Percentiles rank a stretch among this genome's conserved stretches.
These are phyloP conservation scores for Chaetorhynchus papuensis DNA, from an alignment of 2,113 vertebrate genomes.

Conservation along the genomic window DNA sequence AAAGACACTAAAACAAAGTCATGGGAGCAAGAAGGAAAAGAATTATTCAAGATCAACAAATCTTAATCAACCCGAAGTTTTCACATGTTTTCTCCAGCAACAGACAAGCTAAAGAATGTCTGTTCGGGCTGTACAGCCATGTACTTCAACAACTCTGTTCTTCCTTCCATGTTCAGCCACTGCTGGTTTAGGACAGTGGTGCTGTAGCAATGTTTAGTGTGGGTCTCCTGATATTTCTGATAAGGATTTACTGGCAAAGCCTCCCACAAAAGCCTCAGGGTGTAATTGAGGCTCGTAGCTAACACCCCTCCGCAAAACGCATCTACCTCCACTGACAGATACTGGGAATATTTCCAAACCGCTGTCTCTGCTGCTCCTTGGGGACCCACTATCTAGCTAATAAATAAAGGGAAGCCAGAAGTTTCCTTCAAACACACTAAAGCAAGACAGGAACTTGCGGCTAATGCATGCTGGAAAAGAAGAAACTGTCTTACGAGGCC, in stretches of 20 bases:
- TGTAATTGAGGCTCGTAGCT: rapidly evolving
- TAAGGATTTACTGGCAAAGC: neutral
- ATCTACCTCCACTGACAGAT: neutral
- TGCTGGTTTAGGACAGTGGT: neutral
- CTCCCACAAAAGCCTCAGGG: neutral
- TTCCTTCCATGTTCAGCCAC: neutral
- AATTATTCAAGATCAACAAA: neutral
- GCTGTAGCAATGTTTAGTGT: neutral
- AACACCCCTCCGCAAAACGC: rapidly evolving
- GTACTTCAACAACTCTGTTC: neutral
- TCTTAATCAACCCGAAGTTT: neutral
- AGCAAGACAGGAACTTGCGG: neutral
- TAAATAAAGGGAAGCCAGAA: neutral
- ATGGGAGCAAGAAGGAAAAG: neutral
- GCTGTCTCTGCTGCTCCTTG: neutral
- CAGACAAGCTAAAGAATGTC: neutral
- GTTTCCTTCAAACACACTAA: neutral
- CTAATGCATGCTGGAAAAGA: neutral
- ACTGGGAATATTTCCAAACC: neutral
- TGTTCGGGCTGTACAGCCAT: rapidly evolving
- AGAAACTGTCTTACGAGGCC: neutral
- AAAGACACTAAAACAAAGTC: neutral
- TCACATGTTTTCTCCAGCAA: neutral
- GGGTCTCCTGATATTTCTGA: neutral
- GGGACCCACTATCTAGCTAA: neutral